Conservation (phyloP, 2,797 vertebrate genomes). For the Cossypha niveicapilla region DNA sequence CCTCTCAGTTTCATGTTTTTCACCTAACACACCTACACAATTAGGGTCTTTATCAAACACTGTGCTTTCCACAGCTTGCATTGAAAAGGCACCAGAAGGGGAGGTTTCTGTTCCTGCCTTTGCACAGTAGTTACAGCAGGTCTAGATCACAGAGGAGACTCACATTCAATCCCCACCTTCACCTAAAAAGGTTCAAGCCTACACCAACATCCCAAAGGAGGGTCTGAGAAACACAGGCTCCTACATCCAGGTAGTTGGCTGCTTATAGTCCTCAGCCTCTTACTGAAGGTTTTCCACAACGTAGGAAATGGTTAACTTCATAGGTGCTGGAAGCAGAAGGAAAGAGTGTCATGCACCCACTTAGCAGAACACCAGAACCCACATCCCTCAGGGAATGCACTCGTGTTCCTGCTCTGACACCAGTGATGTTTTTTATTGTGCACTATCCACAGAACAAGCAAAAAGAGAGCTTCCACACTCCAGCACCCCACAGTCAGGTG, state of each 20-base stretch:
- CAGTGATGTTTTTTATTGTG: background rate
- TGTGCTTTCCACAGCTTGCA: background rate
- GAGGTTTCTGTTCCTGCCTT: background rate
- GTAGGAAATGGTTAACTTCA: background rate
- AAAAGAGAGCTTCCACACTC: background rate
- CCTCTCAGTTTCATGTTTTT: constrained; percentile 17
- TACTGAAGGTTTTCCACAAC: background rate
- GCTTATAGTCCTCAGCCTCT: background rate
- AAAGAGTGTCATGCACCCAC: background rate
- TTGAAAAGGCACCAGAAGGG: background rate
- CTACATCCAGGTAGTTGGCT: background rate
- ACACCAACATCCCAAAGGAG: background rate
- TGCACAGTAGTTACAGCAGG: background rate
- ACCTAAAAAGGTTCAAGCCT: background rate
- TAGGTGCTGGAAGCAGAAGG: background rate
- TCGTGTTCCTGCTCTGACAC: background rate
- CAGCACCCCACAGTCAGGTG: background rate
- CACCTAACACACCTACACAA: constrained; percentile 33
- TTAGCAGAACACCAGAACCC: background rate
- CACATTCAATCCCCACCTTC: background rate
- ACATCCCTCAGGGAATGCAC: background rate
- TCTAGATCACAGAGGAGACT: background rate
- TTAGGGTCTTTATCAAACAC: background rate
- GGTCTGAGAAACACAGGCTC: background rate
- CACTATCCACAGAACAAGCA: background rate